These are phyloP conservation scores for Cochlearius cochlearius DNA, from an alignment of 2,113 vertebrate species.

Conservation along the genomic window DNA sequence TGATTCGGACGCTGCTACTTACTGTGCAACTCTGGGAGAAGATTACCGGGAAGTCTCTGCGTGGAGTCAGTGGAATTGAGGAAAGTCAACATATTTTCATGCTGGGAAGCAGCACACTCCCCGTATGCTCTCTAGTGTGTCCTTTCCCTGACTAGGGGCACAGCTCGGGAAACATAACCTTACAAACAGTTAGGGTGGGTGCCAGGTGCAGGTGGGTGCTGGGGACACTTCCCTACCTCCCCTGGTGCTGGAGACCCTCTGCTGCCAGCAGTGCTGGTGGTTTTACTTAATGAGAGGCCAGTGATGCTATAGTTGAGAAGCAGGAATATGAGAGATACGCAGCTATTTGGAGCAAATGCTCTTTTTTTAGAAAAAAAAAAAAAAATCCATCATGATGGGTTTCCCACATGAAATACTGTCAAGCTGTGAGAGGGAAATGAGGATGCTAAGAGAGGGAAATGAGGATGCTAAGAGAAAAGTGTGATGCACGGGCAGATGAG, in stretches of 20 bases:
- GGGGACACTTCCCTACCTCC: not conserved
- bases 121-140: accelerated
- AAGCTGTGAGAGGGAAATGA: not conserved
- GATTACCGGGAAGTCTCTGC: not conserved
- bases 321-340: not conserved
- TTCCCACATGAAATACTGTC: not conserved
- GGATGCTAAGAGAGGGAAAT: too few relatives aligned
- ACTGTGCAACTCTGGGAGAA: not conserved
- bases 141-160: not conserved
- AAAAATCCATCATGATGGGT: not conserved
- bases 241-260: not conserved
- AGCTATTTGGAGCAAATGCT: not conserved
- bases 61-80: not conserved
- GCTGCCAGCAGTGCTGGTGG: accelerated
- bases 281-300: not conserved
- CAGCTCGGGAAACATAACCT: not conserved
- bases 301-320: not conserved
- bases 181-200: not conserved
- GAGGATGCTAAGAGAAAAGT: not conserved
- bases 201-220: not conserved
- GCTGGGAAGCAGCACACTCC: not conserved
- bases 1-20: accelerated
- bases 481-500: not conserved
- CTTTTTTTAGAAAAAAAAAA: not conserved
- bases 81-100: not conserved